Evolutionary conservation across 2,113 vertebrate genomes (phyloP).

Genomic region (Orthonyx spaldingii): DNA sequence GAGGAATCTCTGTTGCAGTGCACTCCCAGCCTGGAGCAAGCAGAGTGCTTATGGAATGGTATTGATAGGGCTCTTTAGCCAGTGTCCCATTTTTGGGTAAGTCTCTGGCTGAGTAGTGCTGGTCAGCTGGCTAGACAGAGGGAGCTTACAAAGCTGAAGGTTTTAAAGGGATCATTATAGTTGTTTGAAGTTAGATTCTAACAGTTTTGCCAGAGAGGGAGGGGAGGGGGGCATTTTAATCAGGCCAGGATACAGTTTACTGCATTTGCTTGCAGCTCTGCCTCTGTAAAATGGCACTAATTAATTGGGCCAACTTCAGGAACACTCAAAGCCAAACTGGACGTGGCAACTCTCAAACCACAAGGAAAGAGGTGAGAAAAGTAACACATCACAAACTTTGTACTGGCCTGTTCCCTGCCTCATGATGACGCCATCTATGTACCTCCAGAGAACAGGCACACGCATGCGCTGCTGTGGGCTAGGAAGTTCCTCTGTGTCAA

Average conservation of each 20-base stretch:
- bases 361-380: neutral
- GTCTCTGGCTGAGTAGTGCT: neutral
- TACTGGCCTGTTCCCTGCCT: neutral
- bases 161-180: neutral
- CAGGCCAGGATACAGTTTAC: neutral
- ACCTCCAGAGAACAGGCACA: neutral
- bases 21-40: neutral
- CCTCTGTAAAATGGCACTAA: neutral
- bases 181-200: neutral
- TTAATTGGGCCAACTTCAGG: neutral
- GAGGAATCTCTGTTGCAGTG: neutral
- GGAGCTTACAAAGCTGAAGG: neutral
- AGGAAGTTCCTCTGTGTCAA: neutral
- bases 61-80: neutral
- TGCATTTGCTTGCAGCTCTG: neutral
- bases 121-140: neutral
- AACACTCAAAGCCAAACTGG: neutral
- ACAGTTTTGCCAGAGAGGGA: neutral
- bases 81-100: neutral
- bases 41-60: neutral
- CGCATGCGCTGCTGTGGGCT: fast-evolving
- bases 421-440: fast-evolving
- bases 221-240: neutral
- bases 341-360: neutral
- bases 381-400: neutral